These are phyloP conservation scores for Bujurquina vittata DNA, from an alignment of 2,113 vertebrate species.

Conservation along the genomic window DNA sequence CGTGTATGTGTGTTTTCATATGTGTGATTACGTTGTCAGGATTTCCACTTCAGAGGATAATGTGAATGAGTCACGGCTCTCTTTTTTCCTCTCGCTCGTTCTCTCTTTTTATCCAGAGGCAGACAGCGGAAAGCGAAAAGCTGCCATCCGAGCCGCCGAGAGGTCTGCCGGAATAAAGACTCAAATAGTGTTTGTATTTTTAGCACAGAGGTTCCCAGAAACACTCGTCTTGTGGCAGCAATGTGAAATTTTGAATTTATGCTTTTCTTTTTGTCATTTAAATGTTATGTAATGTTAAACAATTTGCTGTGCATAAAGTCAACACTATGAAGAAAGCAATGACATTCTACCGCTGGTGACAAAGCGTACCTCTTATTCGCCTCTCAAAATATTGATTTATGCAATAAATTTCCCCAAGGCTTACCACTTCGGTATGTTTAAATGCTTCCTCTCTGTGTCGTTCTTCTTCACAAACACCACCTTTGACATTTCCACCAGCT, in stretches of 20 bases:
- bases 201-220: conserved; percentile 13
- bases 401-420: neutral
- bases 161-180: conserved; percentile 37
- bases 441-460: neutral
- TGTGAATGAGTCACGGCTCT: conserved; percentile 69
- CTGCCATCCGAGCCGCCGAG: conserved; percentile 38
- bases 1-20: conserved; percentile 27
- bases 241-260: neutral
- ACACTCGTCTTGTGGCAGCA: neutral
- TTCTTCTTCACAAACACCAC: neutral
- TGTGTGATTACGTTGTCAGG: conserved; percentile 62
- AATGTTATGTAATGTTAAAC: neutral
- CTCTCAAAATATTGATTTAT: neutral
- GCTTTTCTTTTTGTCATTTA: neutral
- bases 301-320: neutral
- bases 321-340: fast-evolving
- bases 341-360: neutral
- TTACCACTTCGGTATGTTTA: neutral
- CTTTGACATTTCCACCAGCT: conserved; percentile 5
- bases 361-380: fast-evolving
- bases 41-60: conserved; percentile 76
- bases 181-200: conserved; percentile 34
- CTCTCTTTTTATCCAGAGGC: conserved; percentile 55
- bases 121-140: conserved; percentile 56
- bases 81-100: conserved; percentile 24